phyloP scores from a whole-genome alignment of 1,140 invertebrate species.

The Chelonus insularis region DNA sequence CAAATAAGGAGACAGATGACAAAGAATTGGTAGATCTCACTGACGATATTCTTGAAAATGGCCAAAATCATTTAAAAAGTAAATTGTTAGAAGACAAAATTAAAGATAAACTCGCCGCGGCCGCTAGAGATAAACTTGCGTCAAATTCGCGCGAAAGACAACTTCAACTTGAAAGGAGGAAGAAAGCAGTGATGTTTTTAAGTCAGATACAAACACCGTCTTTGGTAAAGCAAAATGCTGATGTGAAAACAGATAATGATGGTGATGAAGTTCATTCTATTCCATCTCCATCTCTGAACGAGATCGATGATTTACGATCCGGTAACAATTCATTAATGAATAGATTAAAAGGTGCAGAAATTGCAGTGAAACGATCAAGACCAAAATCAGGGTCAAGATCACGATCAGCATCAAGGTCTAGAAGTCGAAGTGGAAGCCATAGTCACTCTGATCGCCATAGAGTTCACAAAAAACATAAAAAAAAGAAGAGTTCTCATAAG shows the following conservation, averaged over 20 bases:
- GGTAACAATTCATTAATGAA: conserved; percentile 48
- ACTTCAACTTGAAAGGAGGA: conserved; percentile 72
- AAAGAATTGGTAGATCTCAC: conserved; percentile 62
- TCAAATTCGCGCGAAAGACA: conserved; percentile 66
- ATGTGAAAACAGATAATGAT: conserved; percentile 35
- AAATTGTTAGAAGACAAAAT: conserved; percentile 65
- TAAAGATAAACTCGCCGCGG: conserved; percentile 66
- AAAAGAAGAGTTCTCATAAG: conserved; percentile 55
- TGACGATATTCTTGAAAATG: conserved; percentile 57
- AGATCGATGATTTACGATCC: conserved; percentile 40
- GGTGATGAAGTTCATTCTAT: conserved; percentile 49
- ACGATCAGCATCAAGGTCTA: conserved; percentile 41
- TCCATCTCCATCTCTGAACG: conserved; percentile 40
- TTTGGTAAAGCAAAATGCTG: conserved; percentile 29
- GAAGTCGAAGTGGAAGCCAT: conserved; percentile 49
- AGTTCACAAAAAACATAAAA: conserved; percentile 53
- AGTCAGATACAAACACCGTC: conserved; percentile 62
- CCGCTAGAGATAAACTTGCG: conserved; percentile 65
- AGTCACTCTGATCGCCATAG: conserved; percentile 45
- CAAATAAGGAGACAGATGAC: conserved; percentile 27
- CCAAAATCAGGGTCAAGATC: conserved; percentile 49
- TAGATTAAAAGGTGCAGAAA: conserved; percentile 48
- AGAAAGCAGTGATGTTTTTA: conserved; percentile 67
- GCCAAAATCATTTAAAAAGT: conserved; percentile 48
- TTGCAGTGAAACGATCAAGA: conserved; percentile 46